Percentiles rank a stretch among this genome's conserved stretches.
These are phyloP conservation scores for Phengaris alcon DNA, from an alignment of 2,888 invertebrate species.

Conservation along the genomic window DNA sequence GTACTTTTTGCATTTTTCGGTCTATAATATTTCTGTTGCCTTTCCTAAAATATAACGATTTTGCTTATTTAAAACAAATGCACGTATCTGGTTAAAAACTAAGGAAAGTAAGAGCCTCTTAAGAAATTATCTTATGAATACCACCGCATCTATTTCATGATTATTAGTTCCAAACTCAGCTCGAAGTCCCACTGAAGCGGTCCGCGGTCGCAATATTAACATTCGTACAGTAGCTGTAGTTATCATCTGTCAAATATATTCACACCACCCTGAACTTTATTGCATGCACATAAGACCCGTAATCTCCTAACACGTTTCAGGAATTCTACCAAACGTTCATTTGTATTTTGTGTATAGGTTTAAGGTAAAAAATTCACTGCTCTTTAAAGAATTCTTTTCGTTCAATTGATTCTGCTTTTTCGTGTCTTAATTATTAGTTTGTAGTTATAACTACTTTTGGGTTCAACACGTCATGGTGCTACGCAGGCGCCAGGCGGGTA, in stretches of 20 bases:
- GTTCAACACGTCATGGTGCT: not conserved
- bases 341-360: conserved; percentile 29
- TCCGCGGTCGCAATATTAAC: conserved; percentile 70
- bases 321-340: conserved; percentile 10
- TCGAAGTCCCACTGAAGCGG: conserved; percentile 61
- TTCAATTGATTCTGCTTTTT: conserved; percentile 26
- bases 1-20: too few species aligned
- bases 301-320: conserved; percentile 22
- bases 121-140: conserved; percentile 1
- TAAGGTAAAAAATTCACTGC: conserved; percentile 34
- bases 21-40: too few species aligned
- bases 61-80: too few species aligned
- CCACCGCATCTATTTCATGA: conserved; percentile 27
- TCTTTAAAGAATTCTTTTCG: conserved; percentile 33
- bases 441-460: conserved; percentile 15
- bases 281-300: conserved; percentile 44
- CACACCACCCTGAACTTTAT: conserved; percentile 47
- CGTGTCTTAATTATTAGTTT: conserved; percentile 28
- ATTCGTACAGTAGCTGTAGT: conserved; percentile 52
- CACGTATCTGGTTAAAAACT: too few species aligned
- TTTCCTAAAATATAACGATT: too few species aligned
- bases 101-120: too few species aligned
- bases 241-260: conserved; percentile 39
- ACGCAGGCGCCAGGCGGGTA: not conserved
- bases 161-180: conserved; percentile 42